These are phyloP conservation scores for Acanthis flammea DNA, from an alignment of 2,797 vertebrate genomes.

Conservation along the genomic window DNA sequence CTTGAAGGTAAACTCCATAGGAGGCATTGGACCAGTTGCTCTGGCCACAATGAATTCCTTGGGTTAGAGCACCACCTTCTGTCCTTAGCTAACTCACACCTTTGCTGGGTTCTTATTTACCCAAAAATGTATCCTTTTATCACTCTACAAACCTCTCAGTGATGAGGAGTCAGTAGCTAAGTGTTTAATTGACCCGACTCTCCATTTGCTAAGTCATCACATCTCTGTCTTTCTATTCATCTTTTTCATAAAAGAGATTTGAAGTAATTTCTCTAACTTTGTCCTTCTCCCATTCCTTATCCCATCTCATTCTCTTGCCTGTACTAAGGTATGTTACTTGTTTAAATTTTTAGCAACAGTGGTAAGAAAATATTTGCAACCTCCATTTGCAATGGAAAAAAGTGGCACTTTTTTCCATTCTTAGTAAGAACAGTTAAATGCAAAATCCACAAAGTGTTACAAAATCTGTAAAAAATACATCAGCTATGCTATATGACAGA, in stretches of 20 bases:
- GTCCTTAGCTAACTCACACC: background rate
- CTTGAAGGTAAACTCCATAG: background rate
- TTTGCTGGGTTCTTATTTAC: background rate
- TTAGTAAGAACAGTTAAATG: background rate
- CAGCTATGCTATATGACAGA: background rate
- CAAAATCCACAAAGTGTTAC: background rate
- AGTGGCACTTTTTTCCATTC: background rate
- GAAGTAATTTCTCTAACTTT: background rate
- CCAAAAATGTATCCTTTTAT: background rate
- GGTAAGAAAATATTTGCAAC: background rate
- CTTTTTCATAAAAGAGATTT: background rate
- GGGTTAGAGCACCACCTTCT: constrained; percentile 44
- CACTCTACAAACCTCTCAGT: background rate
- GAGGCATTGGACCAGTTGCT: background rate
- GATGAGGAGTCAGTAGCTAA: background rate
- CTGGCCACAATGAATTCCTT: background rate
- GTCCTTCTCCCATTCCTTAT: background rate
- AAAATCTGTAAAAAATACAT: background rate
- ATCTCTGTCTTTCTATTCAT: background rate
- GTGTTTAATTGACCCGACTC: background rate
- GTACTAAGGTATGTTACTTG: background rate
- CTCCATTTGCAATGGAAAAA: no score
- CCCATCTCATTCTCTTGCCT: background rate
- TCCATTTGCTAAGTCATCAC: background rate
- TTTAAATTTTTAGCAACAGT: background rate